Base-by-base conservation (phyloP, 2,113 vertebrate species). In the Thryonomys swinderianus region DNA sequence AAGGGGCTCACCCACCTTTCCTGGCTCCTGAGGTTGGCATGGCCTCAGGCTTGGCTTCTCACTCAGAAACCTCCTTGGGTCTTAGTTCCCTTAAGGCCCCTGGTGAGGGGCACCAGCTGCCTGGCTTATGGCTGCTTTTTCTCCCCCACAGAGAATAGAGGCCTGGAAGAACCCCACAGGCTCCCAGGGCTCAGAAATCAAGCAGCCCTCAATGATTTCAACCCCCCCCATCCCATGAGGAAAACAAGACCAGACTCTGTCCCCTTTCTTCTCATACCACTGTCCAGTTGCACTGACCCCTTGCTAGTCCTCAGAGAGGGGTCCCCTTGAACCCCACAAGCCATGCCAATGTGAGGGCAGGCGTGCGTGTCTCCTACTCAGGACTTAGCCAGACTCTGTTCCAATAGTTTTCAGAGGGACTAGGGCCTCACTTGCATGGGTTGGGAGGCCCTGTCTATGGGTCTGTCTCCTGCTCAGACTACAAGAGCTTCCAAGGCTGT, bases 211-310 rank as follows among this genome's bases (percentile, higher is more conserved):
- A 17, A 45, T 32, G 59, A 34, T n/a, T 14, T 48, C 7, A 9
- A n/a, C 7, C 13, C 76, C 9, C 55, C 13, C 76, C 9, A 55
- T 42, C 78, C n/a, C 11, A 85, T 40, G 61, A 27, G 45, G 11
- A 76, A 40, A 20, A 13, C 53, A 34, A 73, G 16, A 51, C n/a
- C n/a, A 0, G 37, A 11, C 17, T 0, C 7, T 55, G 2, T 0
- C 37, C 55, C 32, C 7, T 12, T 21, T 14, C 3, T 18, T 14
- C 23, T 6, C 0, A 1, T n/a, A 13, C n/a, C 13, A 0, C 34
- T 9, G 7, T 55, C 17, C 17, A 62, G 23, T 2, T 10, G 30
- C 4, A 18, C 42, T 12, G 7, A 55, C n/a, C n/a, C 1, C 53
- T 10, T 6, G 18, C 61, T 23, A 34, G 40, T 37, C 53, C 23